Evolutionary conservation across 2,888 invertebrate genomes (phyloP), one percentile per base, ranked within the genome.

Genomic region (Neoscelio sp.): DNA sequence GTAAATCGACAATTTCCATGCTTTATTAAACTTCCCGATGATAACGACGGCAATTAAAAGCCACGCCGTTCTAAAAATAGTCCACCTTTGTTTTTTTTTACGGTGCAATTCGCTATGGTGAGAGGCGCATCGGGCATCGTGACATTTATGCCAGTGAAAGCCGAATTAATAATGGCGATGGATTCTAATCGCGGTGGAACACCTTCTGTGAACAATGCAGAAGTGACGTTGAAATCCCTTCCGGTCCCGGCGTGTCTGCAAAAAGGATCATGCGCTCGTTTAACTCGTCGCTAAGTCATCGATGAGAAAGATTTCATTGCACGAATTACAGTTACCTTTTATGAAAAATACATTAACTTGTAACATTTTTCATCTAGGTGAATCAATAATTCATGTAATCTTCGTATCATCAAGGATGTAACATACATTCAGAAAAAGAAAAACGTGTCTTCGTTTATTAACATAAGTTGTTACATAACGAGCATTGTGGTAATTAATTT

Each of bases 61-160:
- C 15, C 17, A 18, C 12, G n/a, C 13, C 15, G 67, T 8, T 38
- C 52, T 7, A 26, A 35, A 46, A 68, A 38, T 40, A 48, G 50
- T 52, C 1, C 42, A 92, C 94, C 94, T 90, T 92, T 91, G 91
- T 98, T 98, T 89, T 95, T 94, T 84, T 95, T 93, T 73, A 99
- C 93, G 1, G 95, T 95, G 74, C 96, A 96, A 89, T 97, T 96
- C 82, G 94, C 94, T 81, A 99, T 94, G 48, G 93, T 91, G 83
- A 98, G 93, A 5, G 97, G 96, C 17, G 96, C 95, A 84, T 94
- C 94, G 0, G 98, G 95, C 80, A 94, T 93, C 1, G 97, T 97
- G 82, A 98, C 93, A 89, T 98, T 98, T 80, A 99, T 94, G 6
- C 97, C 99, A 87, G 98, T 98, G 89, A 96, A 97, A 0, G 98